These are phyloP conservation scores for Tyto alba DNA, from an alignment of 2,113 vertebrate species.

Conservation along the genomic window DNA sequence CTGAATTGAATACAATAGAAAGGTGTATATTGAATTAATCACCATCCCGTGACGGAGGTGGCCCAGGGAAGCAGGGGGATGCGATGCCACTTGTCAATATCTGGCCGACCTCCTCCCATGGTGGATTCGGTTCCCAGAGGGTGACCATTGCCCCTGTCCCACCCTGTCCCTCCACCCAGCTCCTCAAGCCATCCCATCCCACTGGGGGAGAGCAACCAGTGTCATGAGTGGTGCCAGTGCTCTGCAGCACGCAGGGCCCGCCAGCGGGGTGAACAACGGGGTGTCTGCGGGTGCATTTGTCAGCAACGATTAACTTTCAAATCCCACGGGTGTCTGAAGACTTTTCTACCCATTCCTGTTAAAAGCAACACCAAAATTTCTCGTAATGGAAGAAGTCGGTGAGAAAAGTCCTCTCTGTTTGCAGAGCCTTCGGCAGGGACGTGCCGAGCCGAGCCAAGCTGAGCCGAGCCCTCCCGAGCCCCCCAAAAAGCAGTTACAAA, in stretches of 20 bases:
- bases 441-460: too few species aligned
- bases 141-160: accelerated
- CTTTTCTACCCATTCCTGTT: not conserved
- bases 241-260: not conserved
- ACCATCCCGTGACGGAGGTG: accelerated
- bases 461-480: not conserved
- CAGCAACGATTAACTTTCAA: not conserved
- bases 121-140: not conserved
- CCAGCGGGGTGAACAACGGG: accelerated
- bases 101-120: accelerated
- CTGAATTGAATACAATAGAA: not conserved
- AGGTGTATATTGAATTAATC: accelerated
- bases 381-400: accelerated
- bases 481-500: not conserved
- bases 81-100: not conserved
- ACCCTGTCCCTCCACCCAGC: not conserved
- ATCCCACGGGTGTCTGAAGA: not conserved
- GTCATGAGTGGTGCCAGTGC: not conserved
- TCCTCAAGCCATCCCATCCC: not conserved
- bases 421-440: not conserved
- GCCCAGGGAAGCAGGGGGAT: not conserved
- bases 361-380: not conserved
- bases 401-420: not conserved
- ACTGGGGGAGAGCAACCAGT: not conserved
- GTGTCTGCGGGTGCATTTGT: not conserved